Percentiles rank a stretch among this genome's conserved stretches.
These are phyloP conservation scores for Amia ocellicauda DNA, from an alignment of 2,113 vertebrate species.

Conservation along the genomic window DNA sequence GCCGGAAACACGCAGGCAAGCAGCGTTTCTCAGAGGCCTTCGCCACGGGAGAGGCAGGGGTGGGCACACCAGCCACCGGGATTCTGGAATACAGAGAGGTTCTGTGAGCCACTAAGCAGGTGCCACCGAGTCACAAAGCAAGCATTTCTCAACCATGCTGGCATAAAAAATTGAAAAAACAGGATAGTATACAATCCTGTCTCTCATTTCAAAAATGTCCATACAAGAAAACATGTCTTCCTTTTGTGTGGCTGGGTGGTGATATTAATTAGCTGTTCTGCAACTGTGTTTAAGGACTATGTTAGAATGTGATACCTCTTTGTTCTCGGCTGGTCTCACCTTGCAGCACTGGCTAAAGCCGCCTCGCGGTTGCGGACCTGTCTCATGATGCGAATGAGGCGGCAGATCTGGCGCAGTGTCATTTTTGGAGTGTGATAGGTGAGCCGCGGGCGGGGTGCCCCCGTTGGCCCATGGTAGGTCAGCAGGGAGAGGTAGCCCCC, in stretches of 20 bases:
- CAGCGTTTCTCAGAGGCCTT: constrained; percentile 51
- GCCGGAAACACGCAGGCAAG: constrained; percentile 46
- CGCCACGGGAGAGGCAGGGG: constrained; percentile 33
- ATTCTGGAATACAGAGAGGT: constrained; percentile 49
- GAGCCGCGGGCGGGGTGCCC: constrained; percentile 49
- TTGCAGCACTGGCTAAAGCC: constrained; percentile 29
- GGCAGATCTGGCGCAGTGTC: constrained; percentile 67
- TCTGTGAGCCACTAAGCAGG: neutral
- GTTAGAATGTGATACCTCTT: too few species aligned
- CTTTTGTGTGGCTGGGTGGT: too few species aligned
- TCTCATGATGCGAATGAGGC: constrained; percentile 60
- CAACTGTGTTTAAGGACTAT: too few species aligned
- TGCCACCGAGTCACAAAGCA: too few species aligned
- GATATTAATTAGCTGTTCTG: too few species aligned
- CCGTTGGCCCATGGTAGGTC: constrained; percentile 46
- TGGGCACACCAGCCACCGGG: constrained; percentile 36
- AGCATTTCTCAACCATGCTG: too few species aligned
- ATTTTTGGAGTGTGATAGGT: constrained; percentile 51
- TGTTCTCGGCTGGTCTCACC: constrained; percentile 39
- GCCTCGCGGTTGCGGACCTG: constrained; percentile 56
- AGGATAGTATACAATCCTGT: too few species aligned
- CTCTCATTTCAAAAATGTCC: too few species aligned
- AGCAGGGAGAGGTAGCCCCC: constrained; percentile 53
- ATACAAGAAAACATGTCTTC: too few species aligned
- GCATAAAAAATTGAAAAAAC: too few species aligned